Evolutionary conservation across 2,797 vertebrate species (phyloP).

Genomic region (Danio aesculapii): DNA sequence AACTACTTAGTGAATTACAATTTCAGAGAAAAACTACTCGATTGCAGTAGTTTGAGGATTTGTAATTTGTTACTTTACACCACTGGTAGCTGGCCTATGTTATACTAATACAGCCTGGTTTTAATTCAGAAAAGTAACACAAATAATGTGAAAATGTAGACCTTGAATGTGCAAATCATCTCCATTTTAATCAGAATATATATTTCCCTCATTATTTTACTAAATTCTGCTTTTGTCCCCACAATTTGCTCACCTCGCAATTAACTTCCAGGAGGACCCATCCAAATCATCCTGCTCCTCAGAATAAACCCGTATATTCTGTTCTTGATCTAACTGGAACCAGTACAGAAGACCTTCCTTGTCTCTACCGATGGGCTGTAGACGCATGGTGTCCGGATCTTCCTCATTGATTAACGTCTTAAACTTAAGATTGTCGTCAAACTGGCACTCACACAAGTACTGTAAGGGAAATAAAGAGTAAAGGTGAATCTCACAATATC

Average conservation of each 20-base stretch:
- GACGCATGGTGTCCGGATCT: slow-evolving; percentile 93
- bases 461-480: slow-evolving; percentile 62
- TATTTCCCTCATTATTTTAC: background rate
- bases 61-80: too few species aligned
- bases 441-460: slow-evolving; percentile 99
- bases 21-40: too few species aligned
- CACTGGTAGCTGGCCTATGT: too few species aligned
- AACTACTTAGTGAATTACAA: too few species aligned
- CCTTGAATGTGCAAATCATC: background rate
- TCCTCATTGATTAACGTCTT: slow-evolving; percentile 95
- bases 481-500: background rate
- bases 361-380: slow-evolving; percentile 94
- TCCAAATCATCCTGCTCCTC: slow-evolving; percentile 98
- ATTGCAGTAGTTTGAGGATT: too few species aligned
- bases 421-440: slow-evolving; percentile 98
- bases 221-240: background rate
- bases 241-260: slow-evolving; percentile 86
- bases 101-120: too few species aligned
- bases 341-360: slow-evolving; percentile 94
- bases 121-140: too few species aligned
- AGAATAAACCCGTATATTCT: slow-evolving; percentile 94
- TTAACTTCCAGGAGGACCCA: slow-evolving; percentile 95
- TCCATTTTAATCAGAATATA: background rate
- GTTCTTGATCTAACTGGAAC: slow-evolving; percentile 96
- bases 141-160: background rate